phyloP scores from a whole-genome alignment of 2,888 invertebrate genomes.

The Cheilosia urbana region DNA sequence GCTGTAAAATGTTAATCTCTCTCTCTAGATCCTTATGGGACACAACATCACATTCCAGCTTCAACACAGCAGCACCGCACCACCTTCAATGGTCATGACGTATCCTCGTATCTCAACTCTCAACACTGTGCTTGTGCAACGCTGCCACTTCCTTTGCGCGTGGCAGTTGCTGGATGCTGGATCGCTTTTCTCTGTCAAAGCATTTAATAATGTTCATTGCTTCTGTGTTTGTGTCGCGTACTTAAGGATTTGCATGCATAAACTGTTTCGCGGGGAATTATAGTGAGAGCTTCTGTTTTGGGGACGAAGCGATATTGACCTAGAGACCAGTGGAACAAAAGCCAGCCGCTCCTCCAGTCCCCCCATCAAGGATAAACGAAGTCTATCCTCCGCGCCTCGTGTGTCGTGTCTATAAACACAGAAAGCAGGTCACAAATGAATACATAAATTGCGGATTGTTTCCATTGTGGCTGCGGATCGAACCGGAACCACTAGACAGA shows the following conservation, averaged over 20 bases:
- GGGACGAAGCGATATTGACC: constrained; percentile 47
- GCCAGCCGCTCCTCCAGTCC: background rate
- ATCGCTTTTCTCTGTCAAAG: constrained; percentile 38
- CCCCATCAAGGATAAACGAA: background rate
- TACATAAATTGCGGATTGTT: constrained; percentile 70
- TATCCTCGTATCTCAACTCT: background rate
- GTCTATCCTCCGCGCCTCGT: background rate
- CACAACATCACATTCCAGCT: constrained; percentile 21
- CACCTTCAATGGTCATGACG: background rate
- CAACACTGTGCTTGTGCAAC: constrained; percentile 17
- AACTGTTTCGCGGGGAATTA: constrained; percentile 35
- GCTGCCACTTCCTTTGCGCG: constrained; percentile 32
- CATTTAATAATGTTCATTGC: constrained; percentile 62
- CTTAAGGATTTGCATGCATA: constrained; percentile 71
- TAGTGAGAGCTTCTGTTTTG: constrained; percentile 23
- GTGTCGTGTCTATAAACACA: background rate
- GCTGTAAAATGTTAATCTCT: constrained; percentile 65
- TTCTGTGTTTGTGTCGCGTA: constrained; percentile 53
- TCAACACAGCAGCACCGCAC: background rate
- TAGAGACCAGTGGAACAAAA: constrained; percentile 41
- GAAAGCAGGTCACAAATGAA: constrained; percentile 59
- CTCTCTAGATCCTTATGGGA: constrained; percentile 17
- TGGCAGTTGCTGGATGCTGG: background rate
- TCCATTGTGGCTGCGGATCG: constrained; percentile 40
- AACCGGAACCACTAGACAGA: constrained; percentile 45